Percentiles rank a stretch among this genome's conserved stretches.
Evolutionary conservation across 2,113 vertebrate genomes (phyloP).

Genomic region (Pelmatolapia mariae): DNA sequence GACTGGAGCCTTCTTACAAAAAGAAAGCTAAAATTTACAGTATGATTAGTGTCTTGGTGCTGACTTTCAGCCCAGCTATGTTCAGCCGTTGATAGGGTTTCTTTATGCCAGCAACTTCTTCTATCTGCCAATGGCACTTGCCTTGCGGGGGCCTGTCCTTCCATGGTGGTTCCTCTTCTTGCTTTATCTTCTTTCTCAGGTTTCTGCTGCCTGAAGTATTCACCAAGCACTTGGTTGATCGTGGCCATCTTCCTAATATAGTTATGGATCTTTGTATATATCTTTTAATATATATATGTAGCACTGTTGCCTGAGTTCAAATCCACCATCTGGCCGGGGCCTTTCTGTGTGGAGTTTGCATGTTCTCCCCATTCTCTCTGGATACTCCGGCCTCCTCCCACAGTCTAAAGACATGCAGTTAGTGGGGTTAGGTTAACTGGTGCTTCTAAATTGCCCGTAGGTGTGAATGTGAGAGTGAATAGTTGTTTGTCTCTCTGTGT

Average conservation of each 20-base stretch:
- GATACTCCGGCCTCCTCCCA: neutral
- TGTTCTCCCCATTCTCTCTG: neutral
- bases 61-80: neutral
- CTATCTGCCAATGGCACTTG: neutral
- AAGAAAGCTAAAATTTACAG: neutral
- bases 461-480: neutral
- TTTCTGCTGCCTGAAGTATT: neutral
- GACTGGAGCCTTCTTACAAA: neutral
- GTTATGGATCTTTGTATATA: neutral
- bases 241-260: neutral
- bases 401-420: neutral
- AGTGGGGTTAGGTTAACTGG: neutral
- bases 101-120: neutral
- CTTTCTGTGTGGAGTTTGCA: neutral
- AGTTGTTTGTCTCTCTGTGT: neutral
- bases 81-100: neutral
- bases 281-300: neutral
- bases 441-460: neutral
- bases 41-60: neutral
- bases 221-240: neutral
- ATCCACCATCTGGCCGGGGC: neutral
- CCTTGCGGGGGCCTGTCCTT: neutral
- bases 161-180: neutral
- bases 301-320: neutral
- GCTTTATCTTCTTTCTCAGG: neutral